phyloP scores from a whole-genome alignment of 53 echinoderm and acorn worm genomes.

The Zoroaster sp. region DNA sequence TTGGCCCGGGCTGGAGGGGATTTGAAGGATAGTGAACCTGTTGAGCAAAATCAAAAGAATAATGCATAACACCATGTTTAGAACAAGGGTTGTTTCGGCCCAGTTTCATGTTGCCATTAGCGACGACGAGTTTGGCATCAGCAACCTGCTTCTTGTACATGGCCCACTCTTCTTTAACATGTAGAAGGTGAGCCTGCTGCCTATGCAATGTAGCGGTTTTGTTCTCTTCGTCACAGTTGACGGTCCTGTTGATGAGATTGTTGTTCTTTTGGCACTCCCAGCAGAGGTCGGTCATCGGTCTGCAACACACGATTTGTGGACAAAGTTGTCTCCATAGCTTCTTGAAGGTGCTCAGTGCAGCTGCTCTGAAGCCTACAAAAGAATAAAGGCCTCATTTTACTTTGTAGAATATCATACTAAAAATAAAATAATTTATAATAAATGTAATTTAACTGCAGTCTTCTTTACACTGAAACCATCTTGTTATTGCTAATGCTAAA shows the following conservation, averaged over 20 bases:
- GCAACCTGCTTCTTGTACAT: not conserved
- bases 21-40: slow-evolving; percentile 48
- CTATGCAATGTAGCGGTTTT: not conserved
- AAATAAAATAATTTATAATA: not conserved
- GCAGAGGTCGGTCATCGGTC: slow-evolving; percentile 51
- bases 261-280: slow-evolving; percentile 35
- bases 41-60: slow-evolving; percentile 64
- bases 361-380: slow-evolving; percentile 7
- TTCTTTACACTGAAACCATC: not conserved
- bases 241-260: not conserved
- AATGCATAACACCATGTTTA: slow-evolving; percentile 36
- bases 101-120: not conserved
- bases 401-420: not conserved
- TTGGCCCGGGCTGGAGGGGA: slow-evolving; percentile 54
- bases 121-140: not conserved
- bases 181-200: not conserved
- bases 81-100: not conserved
- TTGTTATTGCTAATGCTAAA: slow-evolving; percentile 48
- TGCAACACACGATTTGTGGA: slow-evolving; percentile 39
- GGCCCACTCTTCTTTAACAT: not conserved
- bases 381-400: not conserved
- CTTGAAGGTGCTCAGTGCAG: slow-evolving; percentile 36
- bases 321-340: slow-evolving; percentile 49
- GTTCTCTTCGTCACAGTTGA: slow-evolving; percentile 1
- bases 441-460: not conserved